Evolutionary conservation across 2,888 invertebrate species (phyloP).

Genomic region (Lasioglossum vierecki): DNA sequence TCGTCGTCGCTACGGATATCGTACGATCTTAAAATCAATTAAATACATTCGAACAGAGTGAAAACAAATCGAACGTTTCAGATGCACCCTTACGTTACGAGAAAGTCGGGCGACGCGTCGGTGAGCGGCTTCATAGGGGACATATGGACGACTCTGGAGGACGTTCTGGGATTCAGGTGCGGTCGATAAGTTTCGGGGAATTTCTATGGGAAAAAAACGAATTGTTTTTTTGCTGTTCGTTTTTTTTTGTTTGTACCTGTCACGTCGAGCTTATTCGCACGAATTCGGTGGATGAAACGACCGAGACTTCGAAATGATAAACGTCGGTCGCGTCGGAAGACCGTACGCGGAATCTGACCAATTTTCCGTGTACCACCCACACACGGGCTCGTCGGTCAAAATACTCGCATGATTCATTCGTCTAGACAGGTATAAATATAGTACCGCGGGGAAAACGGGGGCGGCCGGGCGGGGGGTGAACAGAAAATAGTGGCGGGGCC

Average conservation of each 20-base stretch:
- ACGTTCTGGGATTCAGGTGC: conserved; percentile 81
- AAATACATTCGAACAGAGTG: neutral
- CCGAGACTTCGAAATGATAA: neutral
- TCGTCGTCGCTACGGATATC: conserved; percentile 77
- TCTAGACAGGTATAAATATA: conserved; percentile 74
- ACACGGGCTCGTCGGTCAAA: conserved; percentile 63
- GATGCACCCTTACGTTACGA: conserved; percentile 81
- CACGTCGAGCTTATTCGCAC: conserved; percentile 8
- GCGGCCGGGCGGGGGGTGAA: conserved; percentile 26
- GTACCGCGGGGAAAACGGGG: conserved; percentile 52
- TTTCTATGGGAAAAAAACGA: neutral
- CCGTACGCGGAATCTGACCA: conserved; percentile 68
- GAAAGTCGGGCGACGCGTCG: conserved; percentile 70
- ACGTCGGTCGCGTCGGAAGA: conserved; percentile 29
- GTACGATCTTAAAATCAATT: conserved; percentile 63
- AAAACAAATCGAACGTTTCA: conserved; percentile 56
- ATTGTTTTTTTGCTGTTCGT: neutral
- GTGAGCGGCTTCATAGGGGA: conserved; percentile 83
- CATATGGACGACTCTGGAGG: conserved; percentile 81
- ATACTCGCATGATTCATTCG: conserved; percentile 74
- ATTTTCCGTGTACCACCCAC: conserved; percentile 72
- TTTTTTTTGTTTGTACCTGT: neutral
- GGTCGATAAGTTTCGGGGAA: neutral
- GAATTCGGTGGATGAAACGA: conserved; percentile 13
- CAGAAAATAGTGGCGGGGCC: conserved; percentile 46